A percentile compares a stretch with the other conserved stretches of the same genome.
phyloP scores from a whole-genome alignment of 2,888 invertebrate species.

The Eilema caniola region DNA sequence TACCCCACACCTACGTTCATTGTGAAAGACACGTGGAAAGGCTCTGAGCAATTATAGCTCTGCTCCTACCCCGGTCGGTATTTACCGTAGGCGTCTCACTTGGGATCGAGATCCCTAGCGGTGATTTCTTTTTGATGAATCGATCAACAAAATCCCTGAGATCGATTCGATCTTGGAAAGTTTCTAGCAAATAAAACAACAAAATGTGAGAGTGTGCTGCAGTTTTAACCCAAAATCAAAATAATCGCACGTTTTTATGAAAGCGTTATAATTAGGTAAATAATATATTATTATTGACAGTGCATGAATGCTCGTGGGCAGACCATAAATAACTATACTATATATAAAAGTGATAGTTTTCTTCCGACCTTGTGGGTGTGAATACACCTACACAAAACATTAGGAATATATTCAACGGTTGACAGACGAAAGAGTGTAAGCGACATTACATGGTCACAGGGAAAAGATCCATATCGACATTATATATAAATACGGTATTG shows the following conservation, averaged over 20 bases:
- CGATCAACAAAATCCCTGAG: too few relatives aligned
- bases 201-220: too few relatives aligned
- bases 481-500: too few relatives aligned
- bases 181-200: too few relatives aligned
- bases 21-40: too few relatives aligned
- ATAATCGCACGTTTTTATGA: neutral
- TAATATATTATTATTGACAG: constrained; percentile 25
- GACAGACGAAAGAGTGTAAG: neutral
- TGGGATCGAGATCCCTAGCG: too few relatives aligned
- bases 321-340: constrained; percentile 6
- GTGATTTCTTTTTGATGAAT: too few relatives aligned
- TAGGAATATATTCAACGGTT: neutral
- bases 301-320: constrained; percentile 30
- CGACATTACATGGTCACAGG: neutral
- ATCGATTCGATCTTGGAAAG: too few relatives aligned
- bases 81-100: too few relatives aligned
- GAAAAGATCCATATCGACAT: neutral
- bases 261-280: constrained; percentile 2
- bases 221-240: neutral
- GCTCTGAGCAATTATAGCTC: too few relatives aligned
- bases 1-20: too few relatives aligned
- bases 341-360: constrained; percentile 11
- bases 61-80: too few relatives aligned
- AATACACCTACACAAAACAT: constrained; percentile 11
- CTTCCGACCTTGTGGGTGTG: neutral